Evolutionary conservation across 2,797 vertebrate genomes (phyloP).

Genomic region (Eospalax fontanierii): DNA sequence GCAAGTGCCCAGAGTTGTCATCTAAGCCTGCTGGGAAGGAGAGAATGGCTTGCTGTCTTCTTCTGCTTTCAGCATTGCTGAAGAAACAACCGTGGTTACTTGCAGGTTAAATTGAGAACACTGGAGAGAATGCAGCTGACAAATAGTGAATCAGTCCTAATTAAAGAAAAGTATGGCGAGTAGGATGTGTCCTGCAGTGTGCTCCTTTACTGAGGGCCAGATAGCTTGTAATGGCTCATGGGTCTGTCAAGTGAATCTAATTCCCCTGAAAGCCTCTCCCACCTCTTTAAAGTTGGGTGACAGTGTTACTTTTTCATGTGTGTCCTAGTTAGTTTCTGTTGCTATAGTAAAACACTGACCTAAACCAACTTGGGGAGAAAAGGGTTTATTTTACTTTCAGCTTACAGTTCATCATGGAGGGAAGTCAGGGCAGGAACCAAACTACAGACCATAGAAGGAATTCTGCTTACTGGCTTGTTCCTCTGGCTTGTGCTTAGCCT

Average conservation of each 20-base stretch:
- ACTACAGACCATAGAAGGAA: too few relatives aligned
- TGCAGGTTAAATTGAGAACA: neutral
- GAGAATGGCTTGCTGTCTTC: neutral
- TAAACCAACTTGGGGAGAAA: too few relatives aligned
- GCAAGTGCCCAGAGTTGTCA: neutral
- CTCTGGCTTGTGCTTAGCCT: too few relatives aligned
- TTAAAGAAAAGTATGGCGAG: neutral
- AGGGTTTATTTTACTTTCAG: too few relatives aligned
- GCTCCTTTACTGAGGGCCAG: neutral
- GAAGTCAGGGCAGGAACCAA: too few relatives aligned
- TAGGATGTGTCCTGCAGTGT: too few relatives aligned
- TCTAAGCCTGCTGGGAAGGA: neutral
- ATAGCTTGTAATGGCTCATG: neutral
- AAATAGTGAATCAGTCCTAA: neutral
- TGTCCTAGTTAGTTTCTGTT: neutral
- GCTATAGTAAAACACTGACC: too few relatives aligned
- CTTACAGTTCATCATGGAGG: too few relatives aligned
- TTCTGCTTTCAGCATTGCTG: slow-evolving; percentile 2
- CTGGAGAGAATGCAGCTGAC: neutral
- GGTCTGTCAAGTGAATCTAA: neutral
- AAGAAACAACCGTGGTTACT: neutral
- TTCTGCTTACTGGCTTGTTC: too few relatives aligned
- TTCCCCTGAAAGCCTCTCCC: fast-evolving
- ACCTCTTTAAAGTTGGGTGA: neutral
- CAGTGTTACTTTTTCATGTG: neutral